Percentiles rank a stretch among this genome's conserved stretches.
Evolutionary conservation across 2,113 vertebrate species (phyloP).

Genomic region (Calidris pugnax): DNA sequence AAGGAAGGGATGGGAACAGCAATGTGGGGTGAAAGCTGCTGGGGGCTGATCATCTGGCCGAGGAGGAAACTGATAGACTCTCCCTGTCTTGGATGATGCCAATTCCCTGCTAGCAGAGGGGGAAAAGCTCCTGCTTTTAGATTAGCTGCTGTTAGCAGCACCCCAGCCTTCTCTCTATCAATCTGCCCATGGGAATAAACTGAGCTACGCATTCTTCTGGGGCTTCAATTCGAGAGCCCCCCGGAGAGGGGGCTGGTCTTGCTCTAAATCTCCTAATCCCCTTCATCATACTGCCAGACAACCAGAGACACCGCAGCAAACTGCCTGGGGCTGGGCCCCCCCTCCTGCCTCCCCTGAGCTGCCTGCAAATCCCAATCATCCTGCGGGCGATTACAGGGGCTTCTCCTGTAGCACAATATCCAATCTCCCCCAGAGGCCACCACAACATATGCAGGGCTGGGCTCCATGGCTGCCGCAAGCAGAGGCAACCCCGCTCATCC

Average conservation of each 20-base stretch:
- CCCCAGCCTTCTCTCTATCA: not conserved
- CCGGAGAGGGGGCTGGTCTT: not conserved
- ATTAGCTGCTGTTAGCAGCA: not conserved
- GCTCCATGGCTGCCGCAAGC: accelerated
- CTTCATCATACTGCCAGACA: constrained; percentile 29
- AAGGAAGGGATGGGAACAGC: not conserved
- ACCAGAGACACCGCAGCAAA: not conserved
- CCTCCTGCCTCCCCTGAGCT: not conserved
- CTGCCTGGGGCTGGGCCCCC: not conserved
- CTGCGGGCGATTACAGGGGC: constrained; percentile 14
- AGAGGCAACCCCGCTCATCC: not conserved
- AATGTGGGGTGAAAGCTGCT: not conserved
- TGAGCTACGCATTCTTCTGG: not conserved
- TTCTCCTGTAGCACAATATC: constrained; percentile 20
- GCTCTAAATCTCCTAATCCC: constrained; percentile 57
- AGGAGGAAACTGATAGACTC: not conserved
- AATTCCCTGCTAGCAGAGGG: not conserved
- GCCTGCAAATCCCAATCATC: constrained; percentile 51
- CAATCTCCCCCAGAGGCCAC: not conserved
- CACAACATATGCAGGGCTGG: not conserved
- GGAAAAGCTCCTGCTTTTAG: not conserved
- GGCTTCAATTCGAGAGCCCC: not conserved
- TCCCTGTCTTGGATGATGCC: not conserved
- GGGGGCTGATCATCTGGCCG: not conserved
- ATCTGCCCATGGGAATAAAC: not conserved